A percentile compares a stretch with the other conserved stretches of the same genome.
Conservation (phyloP, 2,797 vertebrate genomes). For the Margarornis squamiger region DNA sequence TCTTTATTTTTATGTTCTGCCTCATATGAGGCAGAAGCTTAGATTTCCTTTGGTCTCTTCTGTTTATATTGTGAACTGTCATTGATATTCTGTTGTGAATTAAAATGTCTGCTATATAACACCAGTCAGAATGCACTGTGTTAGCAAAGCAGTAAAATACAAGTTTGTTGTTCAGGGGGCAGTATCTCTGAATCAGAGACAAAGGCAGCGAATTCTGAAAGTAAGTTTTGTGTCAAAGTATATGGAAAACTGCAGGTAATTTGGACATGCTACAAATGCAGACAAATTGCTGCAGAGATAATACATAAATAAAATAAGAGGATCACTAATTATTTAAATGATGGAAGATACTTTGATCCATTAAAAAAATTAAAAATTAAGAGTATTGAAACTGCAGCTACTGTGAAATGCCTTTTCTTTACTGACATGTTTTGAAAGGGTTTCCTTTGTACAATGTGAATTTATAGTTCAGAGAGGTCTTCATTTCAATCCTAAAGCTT, state of each 20-base stretch:
- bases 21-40: not conserved
- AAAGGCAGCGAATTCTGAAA: not conserved
- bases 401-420: not conserved
- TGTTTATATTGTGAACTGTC: not conserved
- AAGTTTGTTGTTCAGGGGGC: not conserved
- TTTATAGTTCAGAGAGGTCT: not conserved
- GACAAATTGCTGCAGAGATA: not conserved
- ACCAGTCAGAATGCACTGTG: not conserved
- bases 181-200: not conserved
- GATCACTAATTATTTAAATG: not conserved
- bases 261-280: not conserved
- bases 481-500: not conserved
- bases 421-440: not conserved
- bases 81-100: not conserved
- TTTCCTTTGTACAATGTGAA: not conserved
- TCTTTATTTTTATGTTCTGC: not conserved
- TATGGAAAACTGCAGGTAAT: not conserved
- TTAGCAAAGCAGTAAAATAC: not conserved
- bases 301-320: not conserved
- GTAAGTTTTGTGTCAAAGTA: not conserved
- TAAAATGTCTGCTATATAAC: not conserved
- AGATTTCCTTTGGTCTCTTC: not conserved
- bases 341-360: not conserved
- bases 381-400: not conserved
- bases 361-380: not conserved